Conservation (phyloP, 2,888 invertebrate genomes). For the Agrypnus murinus region DNA sequence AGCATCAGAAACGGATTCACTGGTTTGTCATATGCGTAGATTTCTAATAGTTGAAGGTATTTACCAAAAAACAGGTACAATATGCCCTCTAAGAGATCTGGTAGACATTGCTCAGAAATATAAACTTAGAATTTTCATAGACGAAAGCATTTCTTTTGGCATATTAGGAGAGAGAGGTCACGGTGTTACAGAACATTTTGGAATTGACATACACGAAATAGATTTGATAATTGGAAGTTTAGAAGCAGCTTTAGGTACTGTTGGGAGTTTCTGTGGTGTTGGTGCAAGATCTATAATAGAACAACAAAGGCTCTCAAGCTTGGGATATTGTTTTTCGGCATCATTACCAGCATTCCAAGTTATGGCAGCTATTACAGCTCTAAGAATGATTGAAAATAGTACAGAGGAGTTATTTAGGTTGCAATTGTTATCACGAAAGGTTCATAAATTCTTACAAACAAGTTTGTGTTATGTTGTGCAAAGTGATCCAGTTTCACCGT, state of each 20-base stretch:
- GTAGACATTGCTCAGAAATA: constrained; percentile 88
- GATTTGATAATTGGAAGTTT: constrained; percentile 92
- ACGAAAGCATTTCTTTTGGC: constrained; percentile 92
- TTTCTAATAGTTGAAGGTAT: constrained; percentile 96
- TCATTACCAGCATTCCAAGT: constrained; percentile 95
- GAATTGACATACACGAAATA: constrained; percentile 80
- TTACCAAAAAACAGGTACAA: constrained; percentile 91
- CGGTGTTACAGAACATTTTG: constrained; percentile 92
- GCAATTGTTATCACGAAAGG: constrained; percentile 56
- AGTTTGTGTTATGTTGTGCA: constrained; percentile 59
- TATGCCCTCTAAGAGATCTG: constrained; percentile 89
- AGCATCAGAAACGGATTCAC: constrained; percentile 50
- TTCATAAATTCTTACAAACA: constrained; percentile 60
- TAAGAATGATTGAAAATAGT: constrained; percentile 80
- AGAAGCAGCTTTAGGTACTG: constrained; percentile 89
- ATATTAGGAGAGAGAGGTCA: constrained; percentile 88
- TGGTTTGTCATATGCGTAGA: constrained; percentile 74
- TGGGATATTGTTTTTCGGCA: constrained; percentile 98
- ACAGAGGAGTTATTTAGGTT: constrained; percentile 77
- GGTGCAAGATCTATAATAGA: constrained; percentile 95
- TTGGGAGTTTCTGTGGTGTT: constrained; percentile 96
- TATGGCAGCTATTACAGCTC: constrained; percentile 87
- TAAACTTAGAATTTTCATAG: constrained; percentile 93
- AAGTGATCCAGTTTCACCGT: constrained; percentile 63
- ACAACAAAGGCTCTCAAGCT: constrained; percentile 92